Evolutionary conservation across 1,140 invertebrate genomes (phyloP), one percentile per base, ranked within the genome.

Genomic region (Anadara kagoshimensis): DNA sequence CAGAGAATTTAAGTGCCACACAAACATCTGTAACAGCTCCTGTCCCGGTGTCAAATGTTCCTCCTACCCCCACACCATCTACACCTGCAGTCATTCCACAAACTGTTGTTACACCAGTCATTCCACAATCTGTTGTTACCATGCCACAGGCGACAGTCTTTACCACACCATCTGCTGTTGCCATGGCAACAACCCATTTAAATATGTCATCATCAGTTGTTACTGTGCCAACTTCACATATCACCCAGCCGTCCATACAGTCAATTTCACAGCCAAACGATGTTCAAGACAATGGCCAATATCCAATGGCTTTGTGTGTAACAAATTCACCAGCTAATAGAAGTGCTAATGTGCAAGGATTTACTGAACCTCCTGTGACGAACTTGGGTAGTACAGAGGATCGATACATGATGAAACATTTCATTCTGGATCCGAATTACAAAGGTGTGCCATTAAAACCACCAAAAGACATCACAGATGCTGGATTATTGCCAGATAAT

Each of bases 371-470:
- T 7, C 29, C 29, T 36, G 29, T 36, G 29, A 36, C 29, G 29
- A 36, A 36, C 29, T 36, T 36, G 7, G 7, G 29, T 36, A 36
- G 29, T 36, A 36, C 29, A 36, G 51, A 62, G 12, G 44, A 26
- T 44, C 58, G 61, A 36, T 62, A 70, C 24, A 53, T 63, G 5
- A 43, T 59, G 47, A 53, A 69, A 29, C 66, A 69, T 59, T 69
- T 47, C 36, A 69, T 69, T 18, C 18, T n/a, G 8, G 66, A 69
- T 59, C 66, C 66, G 20, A 16, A 36, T 12, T 69, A 69, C 41
- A n/a, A 18, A 16, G 66, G 53, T 24, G 18, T 59, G 5, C 22
- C 20, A 10, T 24, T 24, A 57, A 20, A 26, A 10, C 56, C 54
- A 24, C 66, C 66, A 0, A 36, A 43, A 58, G 44, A 54, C n/a